These are phyloP conservation scores for Dynastes maya DNA, from an alignment of 2,888 invertebrate species.

Conservation along the genomic window DNA sequence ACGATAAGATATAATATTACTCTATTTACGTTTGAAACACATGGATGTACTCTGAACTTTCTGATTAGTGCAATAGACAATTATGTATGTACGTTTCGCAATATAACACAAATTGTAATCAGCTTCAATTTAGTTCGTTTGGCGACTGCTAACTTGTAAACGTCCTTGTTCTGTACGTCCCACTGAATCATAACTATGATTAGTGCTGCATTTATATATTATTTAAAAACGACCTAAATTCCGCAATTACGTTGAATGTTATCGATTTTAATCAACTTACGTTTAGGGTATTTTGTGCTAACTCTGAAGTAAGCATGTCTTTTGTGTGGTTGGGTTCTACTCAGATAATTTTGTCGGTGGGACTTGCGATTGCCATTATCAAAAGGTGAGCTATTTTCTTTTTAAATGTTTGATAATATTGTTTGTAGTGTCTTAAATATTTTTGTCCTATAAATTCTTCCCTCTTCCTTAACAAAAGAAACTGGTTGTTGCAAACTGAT, in stretches of 20 bases:
- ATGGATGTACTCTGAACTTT: too few relatives aligned
- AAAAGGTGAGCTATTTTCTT: conserved; percentile 59
- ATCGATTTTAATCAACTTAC: not conserved
- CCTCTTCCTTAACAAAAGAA: too few relatives aligned
- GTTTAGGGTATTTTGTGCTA: not conserved
- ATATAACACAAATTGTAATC: too few relatives aligned
- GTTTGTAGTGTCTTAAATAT: not conserved
- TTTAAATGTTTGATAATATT: not conserved
- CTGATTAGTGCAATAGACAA: too few relatives aligned
- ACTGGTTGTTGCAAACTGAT: not conserved
- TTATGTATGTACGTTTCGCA: too few relatives aligned
- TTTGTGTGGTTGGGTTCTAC: conserved; percentile 76
- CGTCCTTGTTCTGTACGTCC: too few relatives aligned
- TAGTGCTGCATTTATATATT: not conserved
- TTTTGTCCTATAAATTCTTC: not conserved
- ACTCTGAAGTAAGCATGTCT: conserved; percentile 71
- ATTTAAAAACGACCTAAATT: not conserved
- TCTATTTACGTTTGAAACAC: too few relatives aligned
- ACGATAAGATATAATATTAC: too few relatives aligned
- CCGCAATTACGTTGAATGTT: not conserved
- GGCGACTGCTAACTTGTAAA: too few relatives aligned
- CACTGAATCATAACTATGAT: too few relatives aligned
- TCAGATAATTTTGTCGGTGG: conserved; percentile 33
- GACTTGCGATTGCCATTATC: conserved; percentile 50
- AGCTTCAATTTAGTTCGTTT: too few relatives aligned